A percentile compares a stretch with the other conserved stretches of the same genome.
Conservation (phyloP, 2,797 vertebrate genomes). For the Buphagus erythrorhynchus region DNA sequence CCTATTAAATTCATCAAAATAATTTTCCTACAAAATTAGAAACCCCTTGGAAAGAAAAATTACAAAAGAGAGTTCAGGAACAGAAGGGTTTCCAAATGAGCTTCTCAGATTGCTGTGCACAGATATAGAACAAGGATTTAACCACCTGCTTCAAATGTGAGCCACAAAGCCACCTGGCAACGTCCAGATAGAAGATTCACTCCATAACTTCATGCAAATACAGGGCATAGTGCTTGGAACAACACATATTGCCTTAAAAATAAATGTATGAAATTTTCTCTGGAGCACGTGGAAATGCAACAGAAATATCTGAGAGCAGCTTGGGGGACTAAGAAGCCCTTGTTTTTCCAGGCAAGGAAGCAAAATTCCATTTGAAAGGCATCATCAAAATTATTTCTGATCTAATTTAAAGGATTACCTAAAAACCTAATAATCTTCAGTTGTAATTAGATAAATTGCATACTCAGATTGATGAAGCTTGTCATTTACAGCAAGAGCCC, state of each 20-base stretch:
- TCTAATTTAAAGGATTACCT: constrained; percentile 41
- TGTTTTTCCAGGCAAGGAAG: not conserved
- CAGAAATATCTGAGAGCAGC: not conserved
- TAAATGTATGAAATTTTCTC: not conserved
- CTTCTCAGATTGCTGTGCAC: not conserved
- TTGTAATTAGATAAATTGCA: constrained; percentile 42
- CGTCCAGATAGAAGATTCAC: rapidly evolving
- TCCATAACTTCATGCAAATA: not conserved
- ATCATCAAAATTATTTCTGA: constrained; percentile 4
- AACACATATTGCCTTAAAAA: not conserved
- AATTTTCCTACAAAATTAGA: not conserved
- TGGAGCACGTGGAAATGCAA: not conserved
- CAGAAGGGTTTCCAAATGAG: not conserved
- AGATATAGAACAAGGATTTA: not conserved
- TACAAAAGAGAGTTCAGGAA: not conserved
- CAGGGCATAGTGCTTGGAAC: not conserved
- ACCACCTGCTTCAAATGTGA: not conserved
- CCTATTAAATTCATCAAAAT: not conserved
- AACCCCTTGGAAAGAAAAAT: not conserved
- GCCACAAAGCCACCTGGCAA: not conserved
- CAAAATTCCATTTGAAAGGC: not conserved
- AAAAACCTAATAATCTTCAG: constrained; percentile 23
- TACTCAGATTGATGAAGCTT: constrained; percentile 9
- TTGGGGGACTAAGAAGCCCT: not conserved
- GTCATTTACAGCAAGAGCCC: not conserved